phyloP scores from a whole-genome alignment of 2,888 invertebrate genomes.

The Raillietiella orientalis region DNA sequence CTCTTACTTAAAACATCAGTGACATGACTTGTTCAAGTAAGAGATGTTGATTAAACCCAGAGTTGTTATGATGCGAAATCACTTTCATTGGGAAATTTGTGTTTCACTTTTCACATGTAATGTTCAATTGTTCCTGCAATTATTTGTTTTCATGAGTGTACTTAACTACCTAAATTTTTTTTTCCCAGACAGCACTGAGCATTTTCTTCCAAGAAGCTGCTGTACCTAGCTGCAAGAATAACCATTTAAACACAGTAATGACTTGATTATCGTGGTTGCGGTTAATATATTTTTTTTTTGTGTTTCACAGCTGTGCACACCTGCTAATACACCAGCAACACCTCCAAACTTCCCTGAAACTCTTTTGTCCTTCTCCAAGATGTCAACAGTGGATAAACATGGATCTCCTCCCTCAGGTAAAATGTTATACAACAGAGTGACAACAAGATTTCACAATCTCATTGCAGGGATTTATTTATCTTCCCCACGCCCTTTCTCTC shows the following conservation, averaged over 20 bases:
- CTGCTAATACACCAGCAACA: conserved; percentile 75
- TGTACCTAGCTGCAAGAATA: conserved; percentile 29
- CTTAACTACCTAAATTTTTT: conserved; percentile 8
- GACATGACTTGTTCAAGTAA: too few species aligned
- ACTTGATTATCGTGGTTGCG: too few species aligned
- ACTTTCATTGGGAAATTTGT: too few species aligned
- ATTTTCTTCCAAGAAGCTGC: conserved; percentile 84
- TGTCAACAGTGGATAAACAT: conserved; percentile 28
- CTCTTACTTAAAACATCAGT: too few species aligned
- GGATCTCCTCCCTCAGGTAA: conserved; percentile 8
- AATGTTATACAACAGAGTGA: too few species aligned
- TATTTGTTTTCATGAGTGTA: neutral
- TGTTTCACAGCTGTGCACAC: conserved; percentile 38
- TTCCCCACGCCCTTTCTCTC: too few species aligned
- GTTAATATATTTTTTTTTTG: too few species aligned
- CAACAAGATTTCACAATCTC: too few species aligned
- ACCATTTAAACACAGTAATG: conserved; percentile 21
- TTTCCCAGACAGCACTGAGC: conserved; percentile 52
- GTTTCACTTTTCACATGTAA: too few species aligned
- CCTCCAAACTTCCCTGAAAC: conserved; percentile 81
- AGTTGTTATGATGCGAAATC: too few species aligned
- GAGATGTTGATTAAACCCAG: too few species aligned
- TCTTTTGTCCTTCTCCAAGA: conserved; percentile 50
- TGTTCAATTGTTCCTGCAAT: neutral
- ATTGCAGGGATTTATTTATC: too few species aligned